Conservation (phyloP, 2,888 invertebrate species). For the Plebejus melissa region DNA sequence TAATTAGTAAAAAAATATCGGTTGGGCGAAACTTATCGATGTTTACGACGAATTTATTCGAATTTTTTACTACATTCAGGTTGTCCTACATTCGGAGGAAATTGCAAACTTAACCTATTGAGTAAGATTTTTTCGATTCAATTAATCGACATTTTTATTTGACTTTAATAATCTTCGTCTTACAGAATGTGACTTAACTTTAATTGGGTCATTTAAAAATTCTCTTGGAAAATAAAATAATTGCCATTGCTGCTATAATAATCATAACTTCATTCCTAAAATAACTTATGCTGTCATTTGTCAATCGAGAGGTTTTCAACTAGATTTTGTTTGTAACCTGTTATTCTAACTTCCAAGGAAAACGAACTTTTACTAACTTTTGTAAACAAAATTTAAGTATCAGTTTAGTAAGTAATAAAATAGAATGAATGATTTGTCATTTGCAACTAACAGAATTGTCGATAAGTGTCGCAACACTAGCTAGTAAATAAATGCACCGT, state of each 20-base stretch:
- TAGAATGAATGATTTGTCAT: neutral
- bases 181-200: neutral
- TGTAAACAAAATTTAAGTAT: neutral
- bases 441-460: neutral
- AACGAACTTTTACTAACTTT: neutral
- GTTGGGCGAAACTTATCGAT: neutral
- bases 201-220: conserved; percentile 1
- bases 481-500: conserved; percentile 49
- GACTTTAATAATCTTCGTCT: conserved; percentile 5
- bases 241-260: neutral
- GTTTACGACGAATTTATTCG: neutral
- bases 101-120: conserved; percentile 13
- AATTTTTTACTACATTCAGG: conserved; percentile 10
- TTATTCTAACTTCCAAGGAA: neutral
- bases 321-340: neutral
- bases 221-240: neutral
- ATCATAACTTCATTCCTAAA: neutral
- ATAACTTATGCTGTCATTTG: neutral
- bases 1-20: neutral
- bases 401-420: neutral
- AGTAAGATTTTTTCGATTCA: neutral
- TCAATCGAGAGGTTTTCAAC: neutral
- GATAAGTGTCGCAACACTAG: conserved; percentile 27
- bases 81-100: conserved; percentile 10
- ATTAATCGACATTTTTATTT: conserved; percentile 2